Percentiles rank a stretch among this genome's conserved stretches.
phyloP scores from a whole-genome alignment of 2,888 invertebrate species.

The Agrotis segetum region DNA sequence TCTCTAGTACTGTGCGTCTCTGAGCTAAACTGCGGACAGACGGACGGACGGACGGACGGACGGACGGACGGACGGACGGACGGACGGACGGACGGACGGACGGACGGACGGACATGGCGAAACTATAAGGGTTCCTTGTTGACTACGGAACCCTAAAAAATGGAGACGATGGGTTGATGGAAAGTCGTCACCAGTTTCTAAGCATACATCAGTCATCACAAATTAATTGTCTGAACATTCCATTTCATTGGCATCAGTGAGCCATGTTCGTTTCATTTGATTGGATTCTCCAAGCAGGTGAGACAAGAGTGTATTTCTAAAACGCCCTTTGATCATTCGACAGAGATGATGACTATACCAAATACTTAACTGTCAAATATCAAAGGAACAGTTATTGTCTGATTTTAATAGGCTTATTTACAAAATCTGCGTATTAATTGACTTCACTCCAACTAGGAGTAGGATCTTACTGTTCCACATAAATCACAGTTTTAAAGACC shows the following conservation, averaged over 20 bases:
- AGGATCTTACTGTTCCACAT: too few species aligned
- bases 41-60: too few species aligned
- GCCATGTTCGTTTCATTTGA: conserved; percentile 32
- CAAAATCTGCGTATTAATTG: conserved; percentile 19
- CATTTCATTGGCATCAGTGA: conserved; percentile 18
- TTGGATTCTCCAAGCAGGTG: conserved; percentile 32
- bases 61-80: too few species aligned
- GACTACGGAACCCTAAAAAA: too few species aligned
- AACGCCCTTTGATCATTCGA: conserved; percentile 45
- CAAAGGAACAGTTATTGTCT: conserved; percentile 38
- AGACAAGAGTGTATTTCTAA: conserved; percentile 5
- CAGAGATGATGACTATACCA: conserved; percentile 30
- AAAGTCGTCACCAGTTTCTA: neutral
- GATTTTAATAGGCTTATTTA: conserved; percentile 48
- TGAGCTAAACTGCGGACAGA: too few species aligned
- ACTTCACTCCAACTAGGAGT: neutral
- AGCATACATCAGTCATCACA: neutral
- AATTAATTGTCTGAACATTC: conserved; percentile 37
- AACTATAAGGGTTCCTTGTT: too few species aligned
- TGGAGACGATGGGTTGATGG: neutral
- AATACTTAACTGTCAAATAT: conserved; percentile 39
- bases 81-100: too few species aligned
- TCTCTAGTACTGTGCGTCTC: too few species aligned
- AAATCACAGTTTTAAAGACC: too few species aligned
- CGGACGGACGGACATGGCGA: too few species aligned